Conservation (phyloP, 1,140 invertebrate genomes). For the Ctenoplectra terminalis region DNA sequence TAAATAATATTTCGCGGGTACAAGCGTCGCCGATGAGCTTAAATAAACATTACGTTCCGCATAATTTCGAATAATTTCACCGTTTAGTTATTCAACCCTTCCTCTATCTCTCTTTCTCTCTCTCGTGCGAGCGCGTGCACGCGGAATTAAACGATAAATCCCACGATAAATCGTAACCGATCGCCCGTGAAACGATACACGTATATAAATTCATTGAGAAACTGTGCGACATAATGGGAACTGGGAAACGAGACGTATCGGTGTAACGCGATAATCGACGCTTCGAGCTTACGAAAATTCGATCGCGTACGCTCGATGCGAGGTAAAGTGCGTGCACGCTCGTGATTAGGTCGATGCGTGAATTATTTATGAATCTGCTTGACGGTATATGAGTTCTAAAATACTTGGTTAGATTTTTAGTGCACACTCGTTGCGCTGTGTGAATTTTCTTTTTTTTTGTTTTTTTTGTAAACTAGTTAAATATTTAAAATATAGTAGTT, state of each 20-base stretch:
- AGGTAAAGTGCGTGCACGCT: background rate
- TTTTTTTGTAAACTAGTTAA: too few species aligned
- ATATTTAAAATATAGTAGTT: too few species aligned
- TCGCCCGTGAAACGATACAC: conserved; percentile 11
- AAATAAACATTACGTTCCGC: conserved; percentile 15
- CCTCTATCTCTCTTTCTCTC: too few species aligned
- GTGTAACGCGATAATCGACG: conserved; percentile 14
- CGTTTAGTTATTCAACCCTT: conserved; percentile 25
- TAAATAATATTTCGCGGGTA: conserved; percentile 10
- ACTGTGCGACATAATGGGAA: too few species aligned
- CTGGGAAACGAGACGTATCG: background rate
- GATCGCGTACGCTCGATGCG: background rate
- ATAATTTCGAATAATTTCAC: conserved; percentile 28
- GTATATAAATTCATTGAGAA: background rate
- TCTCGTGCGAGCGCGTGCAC: too few species aligned
- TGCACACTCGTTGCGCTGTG: too few species aligned
- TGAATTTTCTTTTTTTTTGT: too few species aligned
- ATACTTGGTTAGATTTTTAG: too few species aligned
- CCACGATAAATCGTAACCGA: conserved; percentile 9
- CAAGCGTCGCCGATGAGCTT: conserved; percentile 2
- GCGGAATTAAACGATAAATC: conserved; percentile 34
- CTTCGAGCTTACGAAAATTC: conserved; percentile 27
- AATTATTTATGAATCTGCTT: too few species aligned
- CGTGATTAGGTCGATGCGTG: too few species aligned
- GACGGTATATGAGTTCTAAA: too few species aligned